A percentile compares a stretch with the other conserved stretches of the same genome.
phyloP scores from a whole-genome alignment of 2,113 vertebrate genomes.

The Ailuropoda melanoleuca region DNA sequence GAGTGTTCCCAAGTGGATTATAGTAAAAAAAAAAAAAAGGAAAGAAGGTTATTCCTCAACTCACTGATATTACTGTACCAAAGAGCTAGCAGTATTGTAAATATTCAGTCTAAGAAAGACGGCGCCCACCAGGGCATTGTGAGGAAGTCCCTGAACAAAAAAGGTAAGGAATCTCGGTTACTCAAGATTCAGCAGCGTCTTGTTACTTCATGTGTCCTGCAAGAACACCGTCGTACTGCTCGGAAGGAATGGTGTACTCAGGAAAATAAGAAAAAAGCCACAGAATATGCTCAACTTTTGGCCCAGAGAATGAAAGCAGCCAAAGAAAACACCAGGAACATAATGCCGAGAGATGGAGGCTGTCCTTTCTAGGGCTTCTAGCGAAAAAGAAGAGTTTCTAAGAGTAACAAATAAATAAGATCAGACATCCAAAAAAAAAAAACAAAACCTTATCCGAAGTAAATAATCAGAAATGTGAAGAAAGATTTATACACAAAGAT shows the following conservation, averaged over 20 bases:
- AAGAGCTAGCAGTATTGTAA: not conserved
- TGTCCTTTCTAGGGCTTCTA: not conserved
- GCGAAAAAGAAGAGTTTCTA: not conserved
- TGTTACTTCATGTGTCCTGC: accelerated
- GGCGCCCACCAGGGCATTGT: too few relatives aligned
- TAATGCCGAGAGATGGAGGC: not conserved
- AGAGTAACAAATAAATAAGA: not conserved
- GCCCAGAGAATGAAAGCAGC: not conserved
- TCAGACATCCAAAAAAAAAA: not conserved
- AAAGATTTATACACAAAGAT: not conserved
- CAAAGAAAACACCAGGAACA: not conserved
- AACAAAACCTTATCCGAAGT: not conserved
- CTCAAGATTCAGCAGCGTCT: too few relatives aligned
- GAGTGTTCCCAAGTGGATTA: not conserved
- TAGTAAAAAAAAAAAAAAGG: not conserved
- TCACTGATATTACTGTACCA: not conserved
- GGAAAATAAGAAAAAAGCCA: not conserved
- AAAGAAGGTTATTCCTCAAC: not conserved
- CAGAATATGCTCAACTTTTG: not conserved
- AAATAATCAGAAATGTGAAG: slow-evolving; percentile 8
- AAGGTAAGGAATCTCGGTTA: not conserved
- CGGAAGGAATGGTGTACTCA: not conserved
- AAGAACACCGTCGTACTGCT: not conserved
- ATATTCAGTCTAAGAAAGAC: not conserved
- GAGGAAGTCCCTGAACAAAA: not conserved